phyloP scores from a whole-genome alignment of 2,797 vertebrate species.

The Platyrinchus mystaceus region DNA sequence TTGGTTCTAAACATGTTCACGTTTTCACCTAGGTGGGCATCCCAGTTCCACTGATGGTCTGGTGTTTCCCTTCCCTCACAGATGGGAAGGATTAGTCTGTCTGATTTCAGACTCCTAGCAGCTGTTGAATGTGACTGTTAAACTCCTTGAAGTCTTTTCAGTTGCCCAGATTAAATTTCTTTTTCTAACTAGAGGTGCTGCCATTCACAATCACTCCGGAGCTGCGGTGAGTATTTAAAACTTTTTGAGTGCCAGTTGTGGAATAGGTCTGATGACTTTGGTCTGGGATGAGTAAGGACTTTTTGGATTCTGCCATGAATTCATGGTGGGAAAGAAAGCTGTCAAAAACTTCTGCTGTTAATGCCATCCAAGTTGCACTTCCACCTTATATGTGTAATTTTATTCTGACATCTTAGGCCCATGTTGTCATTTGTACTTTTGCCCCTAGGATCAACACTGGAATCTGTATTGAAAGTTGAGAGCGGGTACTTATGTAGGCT shows the following conservation, averaged over 20 bases:
- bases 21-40: not conserved
- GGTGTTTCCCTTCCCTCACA: not conserved
- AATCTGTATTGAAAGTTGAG: not conserved
- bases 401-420: not conserved
- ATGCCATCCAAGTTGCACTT: not conserved
- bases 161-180: not conserved
- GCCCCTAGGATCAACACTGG: not conserved
- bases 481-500: slow-evolving; percentile 35
- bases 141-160: not conserved
- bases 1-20: not conserved
- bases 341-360: not conserved
- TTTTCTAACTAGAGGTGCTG: not conserved
- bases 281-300: not conserved
- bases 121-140: not conserved
- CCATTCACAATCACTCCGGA: not conserved
- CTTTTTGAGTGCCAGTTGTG: not conserved
- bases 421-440: not conserved
- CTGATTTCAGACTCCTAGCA: not conserved
- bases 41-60: not conserved
- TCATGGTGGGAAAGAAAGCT: not conserved
- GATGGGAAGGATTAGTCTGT: not conserved
- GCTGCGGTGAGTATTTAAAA: not conserved
- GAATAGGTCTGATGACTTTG: not conserved
- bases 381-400: not conserved
- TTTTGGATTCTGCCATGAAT: not conserved